Evolutionary conservation across 2,113 vertebrate genomes (phyloP), one percentile per base, ranked within the genome.

Genomic region (Notothenia coriiceps): DNA sequence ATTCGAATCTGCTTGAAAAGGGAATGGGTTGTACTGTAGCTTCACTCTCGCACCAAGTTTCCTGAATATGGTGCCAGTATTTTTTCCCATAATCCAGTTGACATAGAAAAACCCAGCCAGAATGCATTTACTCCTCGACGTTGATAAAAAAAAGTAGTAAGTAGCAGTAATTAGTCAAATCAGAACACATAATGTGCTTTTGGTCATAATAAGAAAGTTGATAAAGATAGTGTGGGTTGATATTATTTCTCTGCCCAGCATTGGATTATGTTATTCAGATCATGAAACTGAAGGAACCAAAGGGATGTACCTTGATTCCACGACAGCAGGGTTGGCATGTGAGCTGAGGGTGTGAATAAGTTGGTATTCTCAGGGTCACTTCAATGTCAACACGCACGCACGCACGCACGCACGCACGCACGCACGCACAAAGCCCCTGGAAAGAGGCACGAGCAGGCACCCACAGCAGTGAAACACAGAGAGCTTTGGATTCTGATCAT

Each of bases 401-500:
- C 29, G 4, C 29, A 29, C 29, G 4, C 29, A 29, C 29, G 3
- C 29, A 29, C 29, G 4, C 29, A 29, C 29, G 4, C 29, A 29
- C 29, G 4, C 29, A 15, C 33, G 51, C 29, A 72, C 25, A 70
- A 51, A 70, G 49, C 63, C 9, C 22, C 15, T 80, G 68, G 77
- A 57, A 57, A 65, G 67, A 61, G 74, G 70, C 65, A 54, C 77
- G 75, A 72, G 46, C 77, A 49, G 60, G 77, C 77, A 54, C 77
- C 69, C 85, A 81, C 87, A 86, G 74, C 72, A 75, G 64, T 47
- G 56, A 78, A 75, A 73, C 66, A 50, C 46, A 9, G 71, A 56
- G 62, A 43, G 74, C 81, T 89, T 89, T 61, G 59, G 71, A 68
- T 68, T 47, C 63, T 79, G 75, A 78, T 84, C 86, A 70, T 86